Evolutionary conservation across 2,113 vertebrate genomes (phyloP), one percentile per base, ranked within the genome.

Genomic region (Sapajus apella): DNA sequence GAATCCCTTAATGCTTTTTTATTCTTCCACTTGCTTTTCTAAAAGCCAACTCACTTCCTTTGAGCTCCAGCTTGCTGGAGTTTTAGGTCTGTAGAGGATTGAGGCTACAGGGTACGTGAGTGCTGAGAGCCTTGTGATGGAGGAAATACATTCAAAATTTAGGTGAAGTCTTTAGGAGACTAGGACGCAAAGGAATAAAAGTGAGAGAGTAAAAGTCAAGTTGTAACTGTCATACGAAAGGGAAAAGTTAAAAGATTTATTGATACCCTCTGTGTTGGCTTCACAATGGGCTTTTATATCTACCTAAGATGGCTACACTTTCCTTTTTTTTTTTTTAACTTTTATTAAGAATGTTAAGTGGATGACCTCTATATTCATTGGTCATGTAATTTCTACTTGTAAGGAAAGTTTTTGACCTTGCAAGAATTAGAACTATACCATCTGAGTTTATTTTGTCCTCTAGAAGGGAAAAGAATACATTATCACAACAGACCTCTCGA

Each of bases 361-460:
- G 0, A 18, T 93, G 37, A 73, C 96, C 84, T 95, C n/a, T 32
- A 20, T 72, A 97, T 40, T 47, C 95, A 93, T 45, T 73, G 81
- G 47, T 93, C 70, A n/a, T n/a, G 45, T 93, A 64, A 76, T 81
- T 95, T 84, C 80, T 84, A 91, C 64, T 94, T 68, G 10, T 58
- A 93, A 94, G 70, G 52, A 97, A 98, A 97, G 76, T 95, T 89
- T 96, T 80, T 97, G 92, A 95, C 56, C 43, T 97, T 97, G 83
- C 25, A 97, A 97, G 97, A 96, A 94, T 87, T 55, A 96, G 83
- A 92, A 85, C 96, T 95, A 97, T 97, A 96, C 96, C 96, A 97
- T 77, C 94, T 89, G 85, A 96, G 91, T 97, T 97, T 97, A 70
- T 97, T 98, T 98, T 98, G 96, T 89, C 87, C 86, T 98, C 95